A percentile compares a stretch with the other conserved stretches of the same genome.
Evolutionary conservation across 2,888 invertebrate species (phyloP).

Genomic region (Tetragonisca angustula): DNA sequence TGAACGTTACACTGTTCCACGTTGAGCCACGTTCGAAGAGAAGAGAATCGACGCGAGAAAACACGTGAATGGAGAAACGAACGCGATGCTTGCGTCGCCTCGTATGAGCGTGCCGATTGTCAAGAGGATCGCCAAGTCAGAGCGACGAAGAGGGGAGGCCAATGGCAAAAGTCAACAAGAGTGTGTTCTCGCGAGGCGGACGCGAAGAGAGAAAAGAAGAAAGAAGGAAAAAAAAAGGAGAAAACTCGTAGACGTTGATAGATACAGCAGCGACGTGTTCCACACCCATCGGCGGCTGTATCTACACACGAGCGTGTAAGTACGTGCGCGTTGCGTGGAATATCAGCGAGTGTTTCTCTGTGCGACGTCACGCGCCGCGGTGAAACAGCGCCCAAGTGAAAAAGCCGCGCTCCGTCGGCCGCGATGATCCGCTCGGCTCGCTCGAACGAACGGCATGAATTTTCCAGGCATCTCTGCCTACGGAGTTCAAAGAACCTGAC

Average conservation of each 20-base stretch:
- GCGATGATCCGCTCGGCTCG: not conserved
- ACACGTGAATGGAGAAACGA: constrained; percentile 41
- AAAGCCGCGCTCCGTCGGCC: not conserved
- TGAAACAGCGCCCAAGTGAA: not conserved
- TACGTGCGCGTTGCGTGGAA: not conserved
- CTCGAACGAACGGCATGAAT: not conserved
- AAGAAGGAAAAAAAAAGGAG: too few relatives aligned
- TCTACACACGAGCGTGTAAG: constrained; percentile 15
- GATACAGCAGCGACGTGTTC: constrained; percentile 16
- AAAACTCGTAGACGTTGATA: constrained; percentile 11
- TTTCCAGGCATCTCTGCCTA: not conserved
- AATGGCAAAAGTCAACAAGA: constrained; percentile 56
- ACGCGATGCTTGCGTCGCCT: constrained; percentile 68
- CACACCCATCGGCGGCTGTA: not conserved
- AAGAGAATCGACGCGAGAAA: not conserved
- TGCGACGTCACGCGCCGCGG: not conserved
- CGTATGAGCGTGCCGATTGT: constrained; percentile 64
- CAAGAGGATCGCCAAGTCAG: not conserved
- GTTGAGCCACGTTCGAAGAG: not conserved
- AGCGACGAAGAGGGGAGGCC: constrained; percentile 9
- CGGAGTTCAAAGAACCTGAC: not conserved
- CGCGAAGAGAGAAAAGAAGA: not conserved
- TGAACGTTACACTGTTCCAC: too few relatives aligned
- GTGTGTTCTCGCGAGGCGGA: constrained; percentile 19
- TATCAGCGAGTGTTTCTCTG: constrained; percentile 21